These are phyloP conservation scores for Drosophila paramelanica DNA, from an alignment of 2,888 invertebrate species.

Conservation along the genomic window DNA sequence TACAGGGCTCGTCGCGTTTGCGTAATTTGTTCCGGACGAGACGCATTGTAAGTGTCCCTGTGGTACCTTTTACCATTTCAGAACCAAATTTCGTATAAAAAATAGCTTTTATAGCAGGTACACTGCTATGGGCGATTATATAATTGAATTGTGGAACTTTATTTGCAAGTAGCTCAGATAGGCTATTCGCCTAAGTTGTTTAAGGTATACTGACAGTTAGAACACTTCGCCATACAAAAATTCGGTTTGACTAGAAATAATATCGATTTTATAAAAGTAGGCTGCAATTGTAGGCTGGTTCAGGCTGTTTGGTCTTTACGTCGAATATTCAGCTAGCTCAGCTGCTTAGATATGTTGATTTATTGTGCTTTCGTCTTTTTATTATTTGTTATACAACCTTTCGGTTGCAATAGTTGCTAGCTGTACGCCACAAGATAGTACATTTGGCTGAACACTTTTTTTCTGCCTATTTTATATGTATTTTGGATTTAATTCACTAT, in stretches of 20 bases:
- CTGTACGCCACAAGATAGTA: constrained; percentile 83
- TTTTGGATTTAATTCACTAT: constrained; percentile 16
- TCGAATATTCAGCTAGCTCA: constrained; percentile 10
- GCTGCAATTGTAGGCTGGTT: constrained; percentile 55
- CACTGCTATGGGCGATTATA: constrained; percentile 35
- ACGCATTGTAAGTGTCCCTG: constrained; percentile 94
- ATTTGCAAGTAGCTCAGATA: constrained; percentile 4
- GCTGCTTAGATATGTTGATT: constrained; percentile 22
- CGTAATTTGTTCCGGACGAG: constrained; percentile 96
- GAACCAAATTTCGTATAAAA: constrained; percentile 30
- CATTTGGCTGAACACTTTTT: constrained; percentile 77
- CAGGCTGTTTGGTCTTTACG: constrained; percentile 22
- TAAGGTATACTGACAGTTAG: constrained; percentile 9
- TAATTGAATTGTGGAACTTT: constrained; percentile 31
- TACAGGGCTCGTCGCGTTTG: constrained; percentile 91
- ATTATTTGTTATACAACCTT: constrained; percentile 49
- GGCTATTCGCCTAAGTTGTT: constrained; percentile 8
- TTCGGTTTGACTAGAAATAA: constrained; percentile 51
- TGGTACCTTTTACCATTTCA: constrained; percentile 91
- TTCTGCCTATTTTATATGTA: constrained; percentile 72
- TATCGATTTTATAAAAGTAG: constrained; percentile 68
- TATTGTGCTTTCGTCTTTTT: constrained; percentile 16
- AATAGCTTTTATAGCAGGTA: constrained; percentile 9
- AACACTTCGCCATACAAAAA: constrained; percentile 1
- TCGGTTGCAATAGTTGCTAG: constrained; percentile 73